Percentiles rank a stretch among this genome's conserved stretches.
These are phyloP conservation scores for Crematogaster levior DNA, from an alignment of 2,888 invertebrate species.

Conservation along the genomic window DNA sequence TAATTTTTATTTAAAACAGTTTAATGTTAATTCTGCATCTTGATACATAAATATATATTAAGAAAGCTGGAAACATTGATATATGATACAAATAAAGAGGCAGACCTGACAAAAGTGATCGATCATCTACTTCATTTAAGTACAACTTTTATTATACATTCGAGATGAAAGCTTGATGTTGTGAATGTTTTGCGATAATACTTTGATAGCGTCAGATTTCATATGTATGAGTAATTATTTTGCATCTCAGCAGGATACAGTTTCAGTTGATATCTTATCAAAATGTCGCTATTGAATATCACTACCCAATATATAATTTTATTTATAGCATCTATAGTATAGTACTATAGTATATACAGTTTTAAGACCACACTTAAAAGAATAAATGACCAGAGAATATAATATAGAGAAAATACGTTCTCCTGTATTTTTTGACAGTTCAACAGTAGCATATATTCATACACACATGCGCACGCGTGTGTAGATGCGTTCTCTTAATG, in stretches of 20 bases:
- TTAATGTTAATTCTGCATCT: not conserved
- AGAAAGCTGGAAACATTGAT: not conserved
- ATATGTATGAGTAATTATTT: not conserved
- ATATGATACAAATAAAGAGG: not conserved
- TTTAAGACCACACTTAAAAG: not conserved
- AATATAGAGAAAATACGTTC: not conserved
- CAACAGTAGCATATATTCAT: not conserved
- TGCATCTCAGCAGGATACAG: not conserved
- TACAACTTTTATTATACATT: not conserved
- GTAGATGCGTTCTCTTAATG: not conserved
- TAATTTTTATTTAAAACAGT: not conserved
- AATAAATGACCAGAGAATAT: not conserved
- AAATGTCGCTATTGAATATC: not conserved
- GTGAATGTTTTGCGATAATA: not conserved
- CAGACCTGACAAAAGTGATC: not conserved
- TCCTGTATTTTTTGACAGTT: not conserved
- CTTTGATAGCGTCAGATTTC: conserved; percentile 2
- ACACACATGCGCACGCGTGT: too few species aligned
- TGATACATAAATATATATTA: not conserved
- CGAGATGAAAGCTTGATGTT: not conserved
- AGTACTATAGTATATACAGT: too few species aligned
- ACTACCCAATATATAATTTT: not conserved
- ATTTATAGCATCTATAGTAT: not conserved
- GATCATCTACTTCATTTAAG: not conserved
- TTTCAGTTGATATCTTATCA: not conserved